phyloP scores from a whole-genome alignment of 1,140 invertebrate genomes.

The Planococcus citri region DNA sequence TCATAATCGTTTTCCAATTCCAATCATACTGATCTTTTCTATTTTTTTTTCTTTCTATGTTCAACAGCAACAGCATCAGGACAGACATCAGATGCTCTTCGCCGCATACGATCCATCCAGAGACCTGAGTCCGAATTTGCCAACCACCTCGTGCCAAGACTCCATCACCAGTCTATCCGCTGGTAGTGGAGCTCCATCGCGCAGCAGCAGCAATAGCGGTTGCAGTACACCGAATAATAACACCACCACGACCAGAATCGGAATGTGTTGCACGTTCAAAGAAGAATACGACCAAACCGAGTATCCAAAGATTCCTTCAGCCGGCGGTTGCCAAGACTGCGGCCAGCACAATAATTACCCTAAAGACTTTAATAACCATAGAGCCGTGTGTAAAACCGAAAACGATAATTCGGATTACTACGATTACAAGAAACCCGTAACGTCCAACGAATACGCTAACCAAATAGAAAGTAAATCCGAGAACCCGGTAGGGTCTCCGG shows the following conservation, averaged over 20 bases:
- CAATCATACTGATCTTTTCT: no score
- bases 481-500: not conserved
- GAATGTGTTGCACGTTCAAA: constrained; percentile 37
- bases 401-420: not conserved
- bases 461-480: constrained; percentile 24
- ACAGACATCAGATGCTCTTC: constrained; percentile 36
- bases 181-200: constrained; percentile 28
- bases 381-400: not conserved
- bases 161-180: constrained; percentile 32
- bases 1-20: no score
- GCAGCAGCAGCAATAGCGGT: constrained; percentile 33
- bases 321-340: constrained; percentile 10
- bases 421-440: constrained; percentile 23
- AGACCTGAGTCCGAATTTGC: constrained; percentile 55
- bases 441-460: constrained; percentile 26
- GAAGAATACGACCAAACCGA: constrained; percentile 36
- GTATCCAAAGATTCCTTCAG: not conserved
- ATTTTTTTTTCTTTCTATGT: constrained; percentile 37
- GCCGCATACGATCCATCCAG: constrained; percentile 53
- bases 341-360: constrained; percentile 9
- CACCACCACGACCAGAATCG: constrained; percentile 22
- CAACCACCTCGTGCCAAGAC: constrained; percentile 41
- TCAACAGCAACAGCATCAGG: constrained; percentile 37
- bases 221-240: constrained; percentile 1
- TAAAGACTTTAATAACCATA: not conserved